Evolutionary conservation across 2,888 invertebrate genomes (phyloP).

Genomic region (Gibbula magus): DNA sequence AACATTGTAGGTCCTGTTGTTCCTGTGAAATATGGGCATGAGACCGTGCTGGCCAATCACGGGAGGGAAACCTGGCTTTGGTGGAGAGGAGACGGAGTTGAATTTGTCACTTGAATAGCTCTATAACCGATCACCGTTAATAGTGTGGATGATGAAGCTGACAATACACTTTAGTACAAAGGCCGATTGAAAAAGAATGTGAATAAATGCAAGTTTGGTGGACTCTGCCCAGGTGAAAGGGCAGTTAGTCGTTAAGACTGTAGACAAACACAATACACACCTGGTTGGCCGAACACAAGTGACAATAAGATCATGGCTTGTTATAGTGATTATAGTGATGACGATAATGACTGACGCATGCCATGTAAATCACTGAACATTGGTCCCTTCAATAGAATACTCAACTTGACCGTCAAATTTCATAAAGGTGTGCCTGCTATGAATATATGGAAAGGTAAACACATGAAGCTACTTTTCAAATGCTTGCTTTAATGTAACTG

Average conservation of each 20-base stretch:
- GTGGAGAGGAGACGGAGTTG: background rate
- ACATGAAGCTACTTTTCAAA: no score
- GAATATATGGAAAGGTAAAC: no score
- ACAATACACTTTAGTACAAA: slow-evolving; percentile 10
- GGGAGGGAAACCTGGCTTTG: background rate
- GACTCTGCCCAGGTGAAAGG: slow-evolving; percentile 27
- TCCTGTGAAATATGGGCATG: background rate
- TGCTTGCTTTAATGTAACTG: no score
- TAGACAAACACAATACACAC: background rate
- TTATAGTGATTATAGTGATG: no score
- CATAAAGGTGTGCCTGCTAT: no score
- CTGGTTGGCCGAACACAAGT: background rate
- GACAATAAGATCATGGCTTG: no score
- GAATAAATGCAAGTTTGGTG: slow-evolving; percentile 2
- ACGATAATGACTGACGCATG: no score
- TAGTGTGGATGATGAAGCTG: background rate
- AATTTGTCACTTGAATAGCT: slow-evolving; percentile 16
- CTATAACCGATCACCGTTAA: background rate
- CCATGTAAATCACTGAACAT: no score
- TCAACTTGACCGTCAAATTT: no score
- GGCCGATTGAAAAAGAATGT: slow-evolving; percentile 24
- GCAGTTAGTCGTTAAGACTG: background rate
- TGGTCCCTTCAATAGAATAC: no score
- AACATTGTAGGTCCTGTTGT: slow-evolving; percentile 24
- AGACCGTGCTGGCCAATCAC: background rate